Conservation (phyloP, 2,888 invertebrate species). For the Pyralis farinalis region DNA sequence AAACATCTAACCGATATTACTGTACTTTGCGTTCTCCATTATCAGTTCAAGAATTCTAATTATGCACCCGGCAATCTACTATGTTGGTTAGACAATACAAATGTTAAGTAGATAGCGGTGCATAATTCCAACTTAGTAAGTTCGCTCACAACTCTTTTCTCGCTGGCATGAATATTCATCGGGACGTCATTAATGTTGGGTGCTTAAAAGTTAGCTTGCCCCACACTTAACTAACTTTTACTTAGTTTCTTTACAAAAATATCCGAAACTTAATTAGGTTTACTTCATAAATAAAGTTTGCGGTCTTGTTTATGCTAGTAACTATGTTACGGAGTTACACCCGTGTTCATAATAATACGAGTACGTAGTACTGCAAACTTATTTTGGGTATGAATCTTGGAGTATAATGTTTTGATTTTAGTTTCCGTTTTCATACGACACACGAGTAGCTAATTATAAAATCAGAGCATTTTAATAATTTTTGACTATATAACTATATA, state of each 20-base stretch:
- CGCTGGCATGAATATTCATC: constrained; percentile 19
- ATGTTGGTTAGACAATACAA: constrained; percentile 8
- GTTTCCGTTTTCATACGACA: no score
- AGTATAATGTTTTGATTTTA: no score
- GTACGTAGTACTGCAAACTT: no score
- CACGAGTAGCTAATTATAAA: no score
- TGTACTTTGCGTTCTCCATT: no score
- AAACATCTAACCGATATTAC: no score
- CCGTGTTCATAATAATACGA: not conserved
- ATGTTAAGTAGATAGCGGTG: constrained; percentile 4
- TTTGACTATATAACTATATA: no score
- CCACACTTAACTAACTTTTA: constrained; percentile 14
- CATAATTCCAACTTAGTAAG: constrained; percentile 4
- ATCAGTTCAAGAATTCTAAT: not conserved
- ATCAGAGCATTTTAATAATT: no score
- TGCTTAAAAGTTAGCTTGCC: constrained; percentile 17
- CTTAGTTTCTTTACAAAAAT: constrained; percentile 18
- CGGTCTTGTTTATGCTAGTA: constrained; percentile 1
- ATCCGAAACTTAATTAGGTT: constrained; percentile 7
- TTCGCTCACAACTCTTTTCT: constrained; percentile 17
- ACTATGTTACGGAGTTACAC: not conserved
- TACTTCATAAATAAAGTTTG: constrained; percentile 3
- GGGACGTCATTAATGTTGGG: constrained; percentile 20
- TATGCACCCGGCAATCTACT: not conserved
- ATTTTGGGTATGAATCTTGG: not conserved